phyloP scores from a whole-genome alignment of 2,797 vertebrate species.

The Pogonophryne albipinna region DNA sequence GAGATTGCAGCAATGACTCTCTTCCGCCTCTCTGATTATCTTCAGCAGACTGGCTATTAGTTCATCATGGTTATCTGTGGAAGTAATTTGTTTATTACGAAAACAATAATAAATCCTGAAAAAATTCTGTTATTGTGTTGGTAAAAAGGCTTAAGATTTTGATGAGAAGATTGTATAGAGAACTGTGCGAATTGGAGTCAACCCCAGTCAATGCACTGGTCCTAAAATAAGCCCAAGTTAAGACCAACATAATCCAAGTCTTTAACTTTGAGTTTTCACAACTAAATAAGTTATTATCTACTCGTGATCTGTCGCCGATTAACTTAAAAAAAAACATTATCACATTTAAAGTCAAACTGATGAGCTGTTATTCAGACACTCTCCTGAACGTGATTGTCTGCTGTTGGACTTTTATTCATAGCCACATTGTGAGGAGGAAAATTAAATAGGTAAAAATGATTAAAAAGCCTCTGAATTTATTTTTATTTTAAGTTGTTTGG shows the following conservation, averaged over 20 bases:
- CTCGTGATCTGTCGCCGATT: not conserved
- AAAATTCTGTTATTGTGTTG: not conserved
- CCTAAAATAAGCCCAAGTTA: not conserved
- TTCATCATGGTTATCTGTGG: constrained; percentile 5
- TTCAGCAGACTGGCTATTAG: constrained; percentile 3
- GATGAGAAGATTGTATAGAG: not conserved
- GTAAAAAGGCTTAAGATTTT: not conserved
- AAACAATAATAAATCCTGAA: constrained; percentile 5
- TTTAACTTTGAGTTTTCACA: not conserved
- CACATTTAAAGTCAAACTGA: not conserved
- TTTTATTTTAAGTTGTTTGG: not conserved
- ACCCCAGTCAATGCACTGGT: not conserved
- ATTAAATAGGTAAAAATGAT: too few species aligned
- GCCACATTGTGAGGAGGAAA: too few species aligned
- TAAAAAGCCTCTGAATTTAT: not conserved
- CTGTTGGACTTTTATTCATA: not conserved
- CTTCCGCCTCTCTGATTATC: constrained; percentile 27
- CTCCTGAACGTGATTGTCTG: not conserved
- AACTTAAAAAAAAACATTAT: too few species aligned
- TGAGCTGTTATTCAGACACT: not conserved
- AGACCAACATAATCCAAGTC: not conserved
- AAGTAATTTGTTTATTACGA: constrained; percentile 6
- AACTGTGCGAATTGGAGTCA: not conserved
- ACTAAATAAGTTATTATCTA: not conserved
- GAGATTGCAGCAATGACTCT: constrained; percentile 17